Conservation (phyloP, 2,797 vertebrate genomes). For the Cephalopachus bancanus region DNA sequence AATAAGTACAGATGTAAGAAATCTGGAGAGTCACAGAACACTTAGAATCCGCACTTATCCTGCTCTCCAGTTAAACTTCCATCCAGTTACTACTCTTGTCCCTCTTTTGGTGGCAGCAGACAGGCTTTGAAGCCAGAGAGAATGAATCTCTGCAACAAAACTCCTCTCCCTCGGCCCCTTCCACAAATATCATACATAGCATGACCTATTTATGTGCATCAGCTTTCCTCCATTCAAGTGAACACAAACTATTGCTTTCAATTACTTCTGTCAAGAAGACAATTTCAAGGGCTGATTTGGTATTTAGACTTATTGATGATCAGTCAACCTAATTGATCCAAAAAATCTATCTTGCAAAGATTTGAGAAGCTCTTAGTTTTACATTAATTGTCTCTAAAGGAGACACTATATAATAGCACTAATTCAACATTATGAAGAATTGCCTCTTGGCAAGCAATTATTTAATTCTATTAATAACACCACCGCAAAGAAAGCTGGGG, state of each 20-base stretch:
- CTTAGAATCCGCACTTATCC: not conserved
- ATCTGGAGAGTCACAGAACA: not conserved
- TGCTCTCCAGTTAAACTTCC: not conserved
- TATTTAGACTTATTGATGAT: constrained; percentile 42
- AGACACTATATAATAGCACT: not conserved
- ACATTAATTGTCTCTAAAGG: not conserved
- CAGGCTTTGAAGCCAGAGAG: not conserved
- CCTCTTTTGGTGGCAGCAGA: not conserved
- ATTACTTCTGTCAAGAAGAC: constrained; percentile 36
- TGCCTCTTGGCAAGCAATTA: not conserved
- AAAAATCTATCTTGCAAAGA: not conserved
- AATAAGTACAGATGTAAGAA: not conserved
- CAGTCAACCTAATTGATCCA: constrained; percentile 42
- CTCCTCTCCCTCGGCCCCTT: not conserved
- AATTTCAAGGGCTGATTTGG: not conserved
- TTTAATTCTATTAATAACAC: constrained; percentile 16
- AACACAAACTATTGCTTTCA: not conserved
- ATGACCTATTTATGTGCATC: not conserved
- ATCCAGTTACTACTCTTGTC: fast-evolving
- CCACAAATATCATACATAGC: not conserved
- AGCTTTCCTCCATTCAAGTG: not conserved
- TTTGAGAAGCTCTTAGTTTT: constrained; percentile 8
- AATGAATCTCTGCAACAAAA: not conserved
- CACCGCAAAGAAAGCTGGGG: not conserved
- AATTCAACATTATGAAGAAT: constrained; percentile 44